Percentiles rank a stretch among this genome's conserved stretches.
These are phyloP conservation scores for Tetheella fluctuosa DNA, from an alignment of 2,888 invertebrate genomes.

Conservation along the genomic window DNA sequence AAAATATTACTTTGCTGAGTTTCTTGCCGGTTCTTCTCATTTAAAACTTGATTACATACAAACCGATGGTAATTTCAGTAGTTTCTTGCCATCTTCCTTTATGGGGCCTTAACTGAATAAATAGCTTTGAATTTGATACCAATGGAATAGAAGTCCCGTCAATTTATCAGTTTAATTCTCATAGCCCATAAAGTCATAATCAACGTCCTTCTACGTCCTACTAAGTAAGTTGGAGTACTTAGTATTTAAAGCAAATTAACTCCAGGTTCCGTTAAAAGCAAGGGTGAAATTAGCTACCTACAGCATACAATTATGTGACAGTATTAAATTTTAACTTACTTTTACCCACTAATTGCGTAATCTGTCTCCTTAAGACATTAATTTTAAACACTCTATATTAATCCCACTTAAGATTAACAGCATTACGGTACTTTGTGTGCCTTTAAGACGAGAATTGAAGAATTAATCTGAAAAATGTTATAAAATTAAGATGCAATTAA, in stretches of 20 bases:
- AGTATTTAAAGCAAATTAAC: neutral
- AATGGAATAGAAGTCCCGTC: too few species aligned
- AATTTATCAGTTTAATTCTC: too few species aligned
- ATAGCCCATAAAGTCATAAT: neutral
- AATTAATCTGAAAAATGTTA: neutral
- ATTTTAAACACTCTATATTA: conserved; percentile 16
- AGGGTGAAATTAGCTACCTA: neutral
- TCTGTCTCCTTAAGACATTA: conserved; percentile 16
- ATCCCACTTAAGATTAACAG: conserved; percentile 13
- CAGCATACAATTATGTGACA: conserved; percentile 1
- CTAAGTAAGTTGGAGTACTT: too few species aligned
- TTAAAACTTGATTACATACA: too few species aligned
- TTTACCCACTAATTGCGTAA: conserved; percentile 18
- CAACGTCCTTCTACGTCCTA: neutral
- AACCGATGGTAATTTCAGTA: too few species aligned
- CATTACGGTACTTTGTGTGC: neutral
- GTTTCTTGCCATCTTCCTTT: too few species aligned
- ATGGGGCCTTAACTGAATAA: too few species aligned
- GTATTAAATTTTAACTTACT: conserved; percentile 12
- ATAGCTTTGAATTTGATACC: too few species aligned
- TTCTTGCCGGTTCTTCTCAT: too few species aligned
- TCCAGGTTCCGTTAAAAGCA: neutral
- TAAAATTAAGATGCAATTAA: neutral
- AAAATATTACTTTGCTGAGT: too few species aligned
- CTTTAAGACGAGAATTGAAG: conserved; percentile 8